Conservation (phyloP, 2,888 invertebrate genomes). For the Synanthedon andrenaeformis region DNA sequence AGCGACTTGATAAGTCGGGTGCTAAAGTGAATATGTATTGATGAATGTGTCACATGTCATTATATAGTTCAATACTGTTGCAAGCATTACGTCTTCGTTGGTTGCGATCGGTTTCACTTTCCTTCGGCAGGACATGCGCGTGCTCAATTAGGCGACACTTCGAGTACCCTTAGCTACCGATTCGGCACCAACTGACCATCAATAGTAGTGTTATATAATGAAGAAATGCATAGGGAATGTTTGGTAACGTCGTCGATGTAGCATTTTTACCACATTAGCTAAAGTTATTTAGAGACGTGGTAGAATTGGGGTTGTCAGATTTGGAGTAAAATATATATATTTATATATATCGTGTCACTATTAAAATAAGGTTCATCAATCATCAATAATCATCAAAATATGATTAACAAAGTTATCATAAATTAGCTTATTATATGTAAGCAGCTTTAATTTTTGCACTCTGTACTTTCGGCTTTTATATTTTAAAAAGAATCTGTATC, state of each 20-base stretch:
- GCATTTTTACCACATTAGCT: neutral
- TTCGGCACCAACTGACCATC: slow-evolving; percentile 42
- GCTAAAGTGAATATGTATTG: slow-evolving; percentile 46
- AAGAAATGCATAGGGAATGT: neutral
- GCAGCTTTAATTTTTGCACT: too few species aligned
- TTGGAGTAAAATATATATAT: too few species aligned
- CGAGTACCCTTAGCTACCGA: slow-evolving; percentile 46
- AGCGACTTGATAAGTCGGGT: slow-evolving; percentile 50
- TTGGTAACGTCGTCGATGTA: neutral
- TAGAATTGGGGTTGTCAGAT: too few species aligned
- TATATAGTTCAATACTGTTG: slow-evolving; percentile 68
- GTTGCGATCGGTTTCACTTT: slow-evolving; percentile 59
- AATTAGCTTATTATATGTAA: too few species aligned
- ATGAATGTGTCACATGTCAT: slow-evolving; percentile 47
- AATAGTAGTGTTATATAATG: slow-evolving; percentile 49
- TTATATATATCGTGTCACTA: too few species aligned
- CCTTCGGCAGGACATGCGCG: slow-evolving; percentile 57
- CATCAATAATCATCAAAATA: too few species aligned
- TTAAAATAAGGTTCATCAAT: too few species aligned
- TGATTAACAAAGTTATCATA: too few species aligned
- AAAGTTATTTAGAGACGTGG: too few species aligned
- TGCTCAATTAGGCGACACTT: slow-evolving; percentile 49
- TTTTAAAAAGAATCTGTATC: too few species aligned
- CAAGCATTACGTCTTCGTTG: slow-evolving; percentile 55
- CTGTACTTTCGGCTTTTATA: too few species aligned